phyloP scores from a whole-genome alignment of 2,113 vertebrate species.

The Saccopteryx leptura region DNA sequence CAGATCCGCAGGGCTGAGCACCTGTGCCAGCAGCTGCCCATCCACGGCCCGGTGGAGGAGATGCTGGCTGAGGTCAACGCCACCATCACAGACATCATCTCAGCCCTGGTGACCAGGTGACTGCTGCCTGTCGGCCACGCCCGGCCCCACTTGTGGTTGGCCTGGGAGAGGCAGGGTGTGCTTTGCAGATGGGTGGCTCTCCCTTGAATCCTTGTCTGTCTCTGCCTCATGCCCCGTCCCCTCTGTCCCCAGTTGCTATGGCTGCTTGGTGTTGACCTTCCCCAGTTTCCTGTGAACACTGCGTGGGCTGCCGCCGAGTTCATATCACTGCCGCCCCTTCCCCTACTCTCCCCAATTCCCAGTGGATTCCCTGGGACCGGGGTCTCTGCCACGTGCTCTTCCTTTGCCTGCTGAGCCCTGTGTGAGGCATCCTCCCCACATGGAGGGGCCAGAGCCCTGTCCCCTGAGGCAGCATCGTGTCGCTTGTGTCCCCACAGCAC shows the following conservation, averaged over 20 bases:
- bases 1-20: conserved; percentile 98
- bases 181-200: background rate
- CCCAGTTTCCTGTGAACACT: background rate
- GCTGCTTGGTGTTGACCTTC: background rate
- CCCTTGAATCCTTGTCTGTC: background rate
- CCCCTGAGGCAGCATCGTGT: background rate
- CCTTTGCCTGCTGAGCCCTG: background rate
- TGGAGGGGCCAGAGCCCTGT: background rate
- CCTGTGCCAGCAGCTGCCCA: conserved; percentile 97
- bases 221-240: background rate
- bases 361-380: background rate
- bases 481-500: conserved; percentile 89
- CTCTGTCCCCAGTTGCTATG: background rate
- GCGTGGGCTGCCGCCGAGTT: background rate
- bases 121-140: background rate
- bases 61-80: conserved; percentile 96
- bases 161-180: background rate
- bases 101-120: conserved; percentile 97
- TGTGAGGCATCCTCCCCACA: rapidly evolving
- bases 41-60: conserved; percentile 96
- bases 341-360: rapidly evolving
- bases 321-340: background rate
- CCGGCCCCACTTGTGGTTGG: background rate
- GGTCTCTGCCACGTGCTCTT: rapidly evolving
- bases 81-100: conserved; percentile 98